Base-by-base conservation (phyloP, 1,140 invertebrate genomes). In the Drosophila mayri region DNA sequence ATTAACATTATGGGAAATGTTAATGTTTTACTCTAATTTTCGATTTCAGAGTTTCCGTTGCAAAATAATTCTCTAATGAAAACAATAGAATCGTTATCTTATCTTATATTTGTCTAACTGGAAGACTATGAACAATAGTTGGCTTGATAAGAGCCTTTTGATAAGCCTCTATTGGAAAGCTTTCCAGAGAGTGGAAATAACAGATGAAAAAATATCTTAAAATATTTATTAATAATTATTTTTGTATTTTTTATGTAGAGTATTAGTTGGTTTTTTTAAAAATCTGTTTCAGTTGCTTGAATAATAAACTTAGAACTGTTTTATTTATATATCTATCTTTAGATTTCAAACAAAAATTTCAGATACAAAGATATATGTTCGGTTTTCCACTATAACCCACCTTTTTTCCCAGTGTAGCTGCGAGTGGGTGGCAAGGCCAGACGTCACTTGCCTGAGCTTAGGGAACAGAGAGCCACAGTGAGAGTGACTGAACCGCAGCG, bases 51-150 rank as follows among this genome's bases (percentile, higher is more conserved):
- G 11, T 14, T 43, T 25, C 9, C 38, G 87, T 88, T 80, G 84
- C 79, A 61, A 87, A 87, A 87, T 61, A 50, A 22, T 40, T 38
- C 16, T 11, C 11, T 64, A 59, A 71, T 61, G 59, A 67, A 74
- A 50, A 70, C 49, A 67, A 60, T 25, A 12, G 25, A 60, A 46
- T 28, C 37, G 28, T 59, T 63, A 88, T 87, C 84, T 87, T 87
- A 88, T 87, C 84, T 58, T 1, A 8, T 41, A 64, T 80, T 83
- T 88, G 82, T 88, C 80, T 62, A 67, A 47, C 55, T 72, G 64
- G 18, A 78, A 68, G 57, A 38, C 50, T 73, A 43, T 79, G 71
- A 79, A 52, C 79, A 80, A 61, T 71, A 58, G 55, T 59, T 59
- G 37, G 49, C 18, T 81, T 80, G 84, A 87, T 87, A 87, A 87